A percentile compares a stretch with the other conserved stretches of the same genome.
phyloP scores from a whole-genome alignment of 2,113 vertebrate genomes.

The Zosterops pallidus region DNA sequence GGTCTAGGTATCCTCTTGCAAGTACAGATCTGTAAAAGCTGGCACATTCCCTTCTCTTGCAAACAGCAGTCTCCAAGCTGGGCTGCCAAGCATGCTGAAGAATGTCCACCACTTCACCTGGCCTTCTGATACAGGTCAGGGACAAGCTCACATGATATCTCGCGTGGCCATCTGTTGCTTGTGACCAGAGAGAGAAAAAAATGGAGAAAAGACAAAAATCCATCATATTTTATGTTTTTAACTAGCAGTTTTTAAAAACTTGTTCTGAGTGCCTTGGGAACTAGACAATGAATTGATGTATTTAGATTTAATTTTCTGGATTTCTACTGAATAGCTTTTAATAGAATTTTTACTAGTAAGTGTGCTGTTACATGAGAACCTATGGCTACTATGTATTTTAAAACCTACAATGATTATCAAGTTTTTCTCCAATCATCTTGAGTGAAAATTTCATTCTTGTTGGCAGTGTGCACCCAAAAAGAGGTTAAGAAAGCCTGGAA shows the following conservation, averaged over 20 bases:
- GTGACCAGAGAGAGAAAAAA: not conserved
- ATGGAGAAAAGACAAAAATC: not conserved
- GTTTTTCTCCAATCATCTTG: not conserved
- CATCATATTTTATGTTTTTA: not conserved
- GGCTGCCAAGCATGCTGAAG: not conserved
- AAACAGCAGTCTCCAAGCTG: not conserved
- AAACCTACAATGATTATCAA: not conserved
- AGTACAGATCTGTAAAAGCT: conserved; percentile 55
- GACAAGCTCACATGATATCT: not conserved
- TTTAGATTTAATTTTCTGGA: not conserved
- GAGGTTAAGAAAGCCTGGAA: not conserved
- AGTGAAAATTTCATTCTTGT: not conserved
- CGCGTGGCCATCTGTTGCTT: not conserved
- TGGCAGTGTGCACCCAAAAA: not conserved
- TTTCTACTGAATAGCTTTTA: not conserved
- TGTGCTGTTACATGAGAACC: not conserved
- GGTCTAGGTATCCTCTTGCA: not conserved
- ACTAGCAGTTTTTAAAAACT: not conserved
- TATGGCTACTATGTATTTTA: not conserved
- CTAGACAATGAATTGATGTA: not conserved
- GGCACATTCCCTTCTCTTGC: not conserved
- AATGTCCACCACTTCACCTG: not conserved
- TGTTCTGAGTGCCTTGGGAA: not conserved
- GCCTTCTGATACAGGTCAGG: not conserved
- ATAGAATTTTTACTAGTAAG: not conserved